Base-by-base conservation (phyloP, 2,888 invertebrate genomes). In the Agrilus biguttatus region DNA sequence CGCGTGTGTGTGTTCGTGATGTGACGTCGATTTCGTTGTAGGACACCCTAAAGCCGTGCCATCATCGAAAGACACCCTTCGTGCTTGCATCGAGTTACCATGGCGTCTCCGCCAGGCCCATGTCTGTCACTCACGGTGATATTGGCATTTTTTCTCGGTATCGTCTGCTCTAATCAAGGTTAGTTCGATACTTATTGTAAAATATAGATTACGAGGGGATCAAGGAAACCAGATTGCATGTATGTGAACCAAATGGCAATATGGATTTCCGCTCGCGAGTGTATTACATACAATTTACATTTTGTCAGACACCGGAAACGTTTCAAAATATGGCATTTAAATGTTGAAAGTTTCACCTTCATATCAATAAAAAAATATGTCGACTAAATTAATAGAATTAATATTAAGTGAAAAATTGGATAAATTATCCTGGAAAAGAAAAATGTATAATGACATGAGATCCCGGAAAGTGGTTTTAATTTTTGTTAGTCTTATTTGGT, bases 91-190 rank as follows among this genome's bases (percentile, higher is more conserved):
- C 45, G 43, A 48, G 56, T 55, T 52, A 56, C 57, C 54, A 56
- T 58, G 57, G 55, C 54, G 51, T 49, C 50, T 48, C 51, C 53
- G 48, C 47, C 50, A 50, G 49, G 47, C 53, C 49, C 49, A 49
- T 49, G 53, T 49, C 55, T 57, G 56, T 55, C 55, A 54, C 47
- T 55, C 54, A 48, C 54, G 48, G 49, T 55, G 49, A 53, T 56
- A 57, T 57, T 57, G 56, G 56, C 54, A 52, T 55, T 53, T 54
- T 52, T 57, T 49, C 54, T 55, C 49, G 51, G 50, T 50, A 48
- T 50, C 49, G 54, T 52, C 48, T 46, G 47, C 49, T 51, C 55
- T 51, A 57, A 56, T 57, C 57, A 57, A 57, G 57, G 57, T 57
- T 57, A 43, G 57, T 57, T 53, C 28, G 8, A 28, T 28, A 50